Evolutionary conservation across 2,113 vertebrate species (phyloP).

Genomic region (Fulica atra): DNA sequence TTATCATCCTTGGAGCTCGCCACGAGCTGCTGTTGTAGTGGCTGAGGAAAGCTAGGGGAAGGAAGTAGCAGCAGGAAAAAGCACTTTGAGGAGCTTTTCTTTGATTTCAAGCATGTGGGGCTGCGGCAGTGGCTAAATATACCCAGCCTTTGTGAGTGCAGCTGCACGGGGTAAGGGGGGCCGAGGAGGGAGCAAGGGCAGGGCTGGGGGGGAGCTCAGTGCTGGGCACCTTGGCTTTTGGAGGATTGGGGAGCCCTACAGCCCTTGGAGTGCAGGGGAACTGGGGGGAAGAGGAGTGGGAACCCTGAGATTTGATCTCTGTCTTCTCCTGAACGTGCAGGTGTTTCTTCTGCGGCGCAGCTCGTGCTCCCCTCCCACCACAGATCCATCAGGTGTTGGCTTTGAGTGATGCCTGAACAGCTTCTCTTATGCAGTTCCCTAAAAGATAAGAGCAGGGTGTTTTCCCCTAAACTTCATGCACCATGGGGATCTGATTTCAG

Average conservation of each 20-base stretch:
- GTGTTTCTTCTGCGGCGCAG: background rate
- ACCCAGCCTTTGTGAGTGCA: background rate
- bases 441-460: background rate
- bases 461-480: background rate
- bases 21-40: background rate
- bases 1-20: background rate
- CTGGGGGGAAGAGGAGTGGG: background rate
- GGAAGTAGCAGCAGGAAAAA: background rate
- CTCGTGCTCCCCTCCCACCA: background rate
- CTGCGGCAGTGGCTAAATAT: slow-evolving; percentile 23
- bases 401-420: fast-evolving
- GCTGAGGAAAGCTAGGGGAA: background rate
- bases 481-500: slow-evolving; percentile 9
- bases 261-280: fast-evolving
- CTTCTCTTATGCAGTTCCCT: background rate
- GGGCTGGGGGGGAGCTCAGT: background rate
- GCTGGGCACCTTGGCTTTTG: background rate
- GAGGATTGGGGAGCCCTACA: background rate
- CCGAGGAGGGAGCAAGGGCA: background rate
- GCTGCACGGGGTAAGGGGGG: background rate
- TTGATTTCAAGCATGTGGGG: background rate
- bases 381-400: background rate
- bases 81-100: background rate
- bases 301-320: background rate
- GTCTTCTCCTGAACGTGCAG: fast-evolving